Conservation (phyloP, 2,797 vertebrate genomes). For the Prunella strophiata region DNA sequence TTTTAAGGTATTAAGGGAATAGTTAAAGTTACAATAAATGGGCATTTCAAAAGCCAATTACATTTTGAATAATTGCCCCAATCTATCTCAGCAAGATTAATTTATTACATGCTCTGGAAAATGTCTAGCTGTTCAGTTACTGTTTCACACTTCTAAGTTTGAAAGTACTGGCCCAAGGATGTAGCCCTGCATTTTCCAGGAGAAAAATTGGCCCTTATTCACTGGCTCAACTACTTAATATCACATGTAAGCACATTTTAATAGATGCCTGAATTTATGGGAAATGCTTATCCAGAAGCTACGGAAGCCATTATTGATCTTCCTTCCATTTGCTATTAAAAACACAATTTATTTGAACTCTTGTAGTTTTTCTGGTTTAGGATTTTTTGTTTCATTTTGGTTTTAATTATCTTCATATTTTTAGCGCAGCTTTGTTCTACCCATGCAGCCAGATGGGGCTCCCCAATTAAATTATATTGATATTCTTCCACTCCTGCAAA, state of each 20-base stretch:
- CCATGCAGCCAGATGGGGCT: conserved; percentile 21
- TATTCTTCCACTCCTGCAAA: neutral
- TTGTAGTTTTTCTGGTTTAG: neutral
- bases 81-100: neutral
- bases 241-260: neutral
- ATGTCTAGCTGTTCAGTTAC: neutral
- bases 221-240: neutral
- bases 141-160: neutral
- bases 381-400: conserved; percentile 7
- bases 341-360: conserved; percentile 6
- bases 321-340: conserved; percentile 18
- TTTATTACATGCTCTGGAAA: neutral
- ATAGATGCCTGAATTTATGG: neutral
- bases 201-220: neutral
- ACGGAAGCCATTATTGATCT: neutral
- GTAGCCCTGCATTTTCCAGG: neutral
- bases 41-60: conserved; percentile 7
- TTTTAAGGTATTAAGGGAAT: neutral
- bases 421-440: conserved; percentile 33
- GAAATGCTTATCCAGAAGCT: neutral
- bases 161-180: neutral
- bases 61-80: conserved; percentile 3
- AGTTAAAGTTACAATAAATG: neutral
- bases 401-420: conserved; percentile 40
- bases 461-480: neutral